Conservation (phyloP, 1,140 invertebrate species). For the Aleiodes sp. region DNA sequence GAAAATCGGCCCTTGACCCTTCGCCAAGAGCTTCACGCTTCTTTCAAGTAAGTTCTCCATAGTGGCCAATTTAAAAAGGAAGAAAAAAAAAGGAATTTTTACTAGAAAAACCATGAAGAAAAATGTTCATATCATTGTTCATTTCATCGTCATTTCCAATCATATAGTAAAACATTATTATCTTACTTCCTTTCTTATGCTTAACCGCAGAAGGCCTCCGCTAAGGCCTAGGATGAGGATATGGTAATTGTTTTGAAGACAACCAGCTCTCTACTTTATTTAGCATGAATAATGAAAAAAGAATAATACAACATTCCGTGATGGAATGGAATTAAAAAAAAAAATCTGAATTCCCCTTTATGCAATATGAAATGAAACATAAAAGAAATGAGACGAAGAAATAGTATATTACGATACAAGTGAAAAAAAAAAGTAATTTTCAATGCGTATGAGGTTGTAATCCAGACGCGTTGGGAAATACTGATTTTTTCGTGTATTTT, state of each 20-base stretch:
- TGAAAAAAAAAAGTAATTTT: no score
- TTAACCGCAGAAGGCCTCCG: slow-evolving; percentile 78
- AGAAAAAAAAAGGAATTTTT: background rate
- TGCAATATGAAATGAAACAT: no score
- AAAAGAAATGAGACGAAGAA: no score
- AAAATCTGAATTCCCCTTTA: no score
- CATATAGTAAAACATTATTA: slow-evolving; percentile 59
- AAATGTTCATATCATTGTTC: slow-evolving; percentile 34
- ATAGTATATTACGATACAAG: no score
- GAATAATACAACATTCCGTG: background rate
- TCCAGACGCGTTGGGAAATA: no score
- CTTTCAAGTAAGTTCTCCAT: slow-evolving; percentile 69
- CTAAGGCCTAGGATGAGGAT: slow-evolving; percentile 89
- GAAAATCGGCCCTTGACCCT: slow-evolving; percentile 75
- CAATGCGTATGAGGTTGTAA: no score
- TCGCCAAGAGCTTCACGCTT: slow-evolving; percentile 74
- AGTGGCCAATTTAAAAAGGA: background rate
- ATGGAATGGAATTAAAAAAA: background rate
- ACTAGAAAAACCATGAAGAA: background rate
- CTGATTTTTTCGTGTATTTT: background rate
- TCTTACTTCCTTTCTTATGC: slow-evolving; percentile 66
- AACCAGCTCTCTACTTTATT: slow-evolving; percentile 49
- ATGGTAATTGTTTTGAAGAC: slow-evolving; percentile 77
- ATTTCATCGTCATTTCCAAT: slow-evolving; percentile 50
- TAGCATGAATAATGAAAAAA: slow-evolving; percentile 38